phyloP scores from a whole-genome alignment of 1,140 invertebrate genomes.

The Zaprionus gabonicus region DNA sequence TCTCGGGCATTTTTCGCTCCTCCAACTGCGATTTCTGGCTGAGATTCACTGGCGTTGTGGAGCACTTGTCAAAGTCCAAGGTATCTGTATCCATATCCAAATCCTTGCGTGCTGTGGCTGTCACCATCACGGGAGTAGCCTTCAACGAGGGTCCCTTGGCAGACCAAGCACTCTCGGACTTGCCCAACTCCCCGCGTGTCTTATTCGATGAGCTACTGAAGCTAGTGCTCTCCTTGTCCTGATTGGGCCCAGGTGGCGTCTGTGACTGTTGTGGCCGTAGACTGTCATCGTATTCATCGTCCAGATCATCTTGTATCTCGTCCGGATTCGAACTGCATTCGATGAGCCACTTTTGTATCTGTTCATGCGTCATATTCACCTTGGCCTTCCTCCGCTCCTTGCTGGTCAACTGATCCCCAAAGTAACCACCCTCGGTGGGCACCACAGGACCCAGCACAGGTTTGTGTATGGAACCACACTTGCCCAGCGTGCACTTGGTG shows the following conservation, averaged over 20 bases:
- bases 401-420: constrained; percentile 77
- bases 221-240: constrained; percentile 75
- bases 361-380: constrained; percentile 90
- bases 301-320: constrained; percentile 86
- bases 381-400: constrained; percentile 87
- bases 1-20: constrained; percentile 55
- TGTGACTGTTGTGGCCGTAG: constrained; percentile 67
- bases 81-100: constrained; percentile 34
- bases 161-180: constrained; percentile 82
- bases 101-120: constrained; percentile 34
- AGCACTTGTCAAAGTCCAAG: constrained; percentile 59
- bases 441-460: constrained; percentile 81
- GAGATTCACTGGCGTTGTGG: constrained; percentile 72
- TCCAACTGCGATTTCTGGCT: constrained; percentile 56
- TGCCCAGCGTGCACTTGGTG: constrained; percentile 84
- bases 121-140: constrained; percentile 73
- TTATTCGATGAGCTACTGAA: constrained; percentile 80
- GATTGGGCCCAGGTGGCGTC: constrained; percentile 67
- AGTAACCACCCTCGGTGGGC: constrained; percentile 77
- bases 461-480: constrained; percentile 84
- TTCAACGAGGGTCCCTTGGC: constrained; percentile 80
- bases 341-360: constrained; percentile 90
- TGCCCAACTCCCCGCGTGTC: constrained; percentile 72
- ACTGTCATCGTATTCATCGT: constrained; percentile 83
- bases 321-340: constrained; percentile 87